Base-by-base conservation (phyloP, 2,888 invertebrate species). In the Slavum lentiscoides region DNA sequence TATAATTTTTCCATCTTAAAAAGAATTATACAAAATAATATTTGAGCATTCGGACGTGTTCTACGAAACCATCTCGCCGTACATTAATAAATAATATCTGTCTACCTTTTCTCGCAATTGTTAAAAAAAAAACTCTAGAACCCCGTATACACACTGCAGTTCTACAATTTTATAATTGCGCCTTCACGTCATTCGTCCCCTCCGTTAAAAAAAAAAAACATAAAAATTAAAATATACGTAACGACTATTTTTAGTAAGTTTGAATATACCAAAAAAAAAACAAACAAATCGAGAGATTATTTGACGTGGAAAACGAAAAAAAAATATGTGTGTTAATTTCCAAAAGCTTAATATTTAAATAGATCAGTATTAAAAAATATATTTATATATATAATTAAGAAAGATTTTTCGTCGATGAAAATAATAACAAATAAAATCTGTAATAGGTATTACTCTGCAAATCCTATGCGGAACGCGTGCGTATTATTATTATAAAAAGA, bases 11-110 rank as follows among this genome's bases (percentile, higher is more conserved):
- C 43, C 80, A 58, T 80, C 80, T 80, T 23, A 72, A 80, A 80
- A 80, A 80, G 80, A 80, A 80, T 80, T 80, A 80, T 80, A 72
- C 64, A 80, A 80, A 80, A 80, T 58, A 80, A 80, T 70, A 70
- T 80, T 80, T 80, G 80, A 80, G 80, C 80, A 72, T 80, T 80
- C 80, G 70, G 80, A 80, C 70, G 69, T 62, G 17, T 69, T 23
- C 73, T 49, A 68, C 67, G 30, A 53, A 70, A 77, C 76, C 62
- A 69, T 77, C 8, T 8, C 77, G 70, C 72, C 80, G 37, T 72
- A 30, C 30, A 30, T 6, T 11, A 9, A 43, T 43, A 43, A 11
- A 11, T 43, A 7, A 43, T 9, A 7, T 7, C 1, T 43, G 2
- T 43, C 43, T 7, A 43, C 43, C 43, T 43, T 43, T 43, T 43